phyloP scores from a whole-genome alignment of 2,797 vertebrate genomes.

The Harpagifer antarcticus region DNA sequence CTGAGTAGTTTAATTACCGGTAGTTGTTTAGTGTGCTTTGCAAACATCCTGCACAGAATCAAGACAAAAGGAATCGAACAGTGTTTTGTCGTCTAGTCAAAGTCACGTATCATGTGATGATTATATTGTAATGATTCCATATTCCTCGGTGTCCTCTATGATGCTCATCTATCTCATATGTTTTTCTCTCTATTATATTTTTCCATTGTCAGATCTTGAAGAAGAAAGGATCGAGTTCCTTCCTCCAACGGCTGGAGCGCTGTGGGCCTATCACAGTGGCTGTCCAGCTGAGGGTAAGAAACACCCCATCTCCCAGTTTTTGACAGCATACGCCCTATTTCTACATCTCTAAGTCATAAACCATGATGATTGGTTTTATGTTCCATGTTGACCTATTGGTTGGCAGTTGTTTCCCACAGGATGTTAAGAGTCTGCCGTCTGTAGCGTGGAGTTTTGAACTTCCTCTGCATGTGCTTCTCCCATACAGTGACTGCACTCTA shows the following conservation, averaged over 20 bases:
- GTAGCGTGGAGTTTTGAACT: background rate
- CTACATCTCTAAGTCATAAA: constrained; percentile 4
- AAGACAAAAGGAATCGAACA: background rate
- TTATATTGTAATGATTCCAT: constrained; percentile 9
- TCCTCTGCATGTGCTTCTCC: background rate
- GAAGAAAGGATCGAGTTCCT: constrained; percentile 91
- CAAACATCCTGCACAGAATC: constrained; percentile 14
- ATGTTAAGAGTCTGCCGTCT: background rate
- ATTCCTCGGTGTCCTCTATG: constrained; percentile 2
- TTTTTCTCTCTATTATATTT: constrained; percentile 6
- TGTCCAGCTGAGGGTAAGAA: constrained; percentile 91
- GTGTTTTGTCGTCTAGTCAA: constrained; percentile 21
- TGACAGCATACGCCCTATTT: background rate
- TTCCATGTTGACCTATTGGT: background rate
- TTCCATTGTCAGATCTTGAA: constrained; percentile 86
- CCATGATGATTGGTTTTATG: background rate
- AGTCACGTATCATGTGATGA: constrained; percentile 8
- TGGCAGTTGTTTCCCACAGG: background rate
- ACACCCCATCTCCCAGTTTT: background rate
- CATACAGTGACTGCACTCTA: background rate
- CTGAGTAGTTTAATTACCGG: background rate
- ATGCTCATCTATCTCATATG: background rate
- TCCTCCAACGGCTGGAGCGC: constrained; percentile 90
- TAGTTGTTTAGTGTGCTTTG: constrained; percentile 15
- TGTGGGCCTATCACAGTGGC: constrained; percentile 89